These are phyloP conservation scores for Noctilio leporinus DNA, from an alignment of 2,113 vertebrate species.

Conservation along the genomic window DNA sequence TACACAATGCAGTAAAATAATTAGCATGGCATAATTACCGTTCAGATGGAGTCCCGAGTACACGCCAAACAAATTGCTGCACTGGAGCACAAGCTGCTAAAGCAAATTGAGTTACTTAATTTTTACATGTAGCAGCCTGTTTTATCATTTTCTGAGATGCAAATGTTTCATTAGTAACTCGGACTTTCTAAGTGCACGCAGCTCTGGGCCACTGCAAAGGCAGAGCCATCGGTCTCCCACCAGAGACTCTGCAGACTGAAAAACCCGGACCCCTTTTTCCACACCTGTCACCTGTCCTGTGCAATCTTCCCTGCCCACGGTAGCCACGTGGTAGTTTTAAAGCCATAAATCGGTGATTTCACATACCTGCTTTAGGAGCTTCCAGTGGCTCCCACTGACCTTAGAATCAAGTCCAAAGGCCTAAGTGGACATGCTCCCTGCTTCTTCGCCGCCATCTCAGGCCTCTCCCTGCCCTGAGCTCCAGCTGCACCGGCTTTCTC, in stretches of 20 bases:
- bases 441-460: rapidly evolving
- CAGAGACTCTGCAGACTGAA: not conserved
- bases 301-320: not conserved
- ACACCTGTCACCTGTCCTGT: not conserved
- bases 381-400: not conserved
- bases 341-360: not conserved
- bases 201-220: not conserved
- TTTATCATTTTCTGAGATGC: constrained; percentile 70
- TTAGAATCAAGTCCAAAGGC: not conserved
- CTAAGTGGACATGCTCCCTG: not conserved
- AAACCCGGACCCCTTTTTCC: not conserved
- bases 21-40: constrained; percentile 80
- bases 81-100: constrained; percentile 83
- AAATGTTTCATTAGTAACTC: constrained; percentile 72
- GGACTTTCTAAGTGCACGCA: constrained; percentile 35
- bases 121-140: constrained; percentile 77
- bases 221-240: not conserved
- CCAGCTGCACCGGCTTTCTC: not conserved
- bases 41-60: constrained; percentile 79
- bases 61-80: constrained; percentile 81
- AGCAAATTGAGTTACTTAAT: constrained; percentile 83
- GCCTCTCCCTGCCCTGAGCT: not conserved
- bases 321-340: not conserved
- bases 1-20: constrained; percentile 80
- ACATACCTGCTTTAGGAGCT: not conserved